phyloP scores from a whole-genome alignment of 2,113 vertebrate species.

The Ursus arctos region DNA sequence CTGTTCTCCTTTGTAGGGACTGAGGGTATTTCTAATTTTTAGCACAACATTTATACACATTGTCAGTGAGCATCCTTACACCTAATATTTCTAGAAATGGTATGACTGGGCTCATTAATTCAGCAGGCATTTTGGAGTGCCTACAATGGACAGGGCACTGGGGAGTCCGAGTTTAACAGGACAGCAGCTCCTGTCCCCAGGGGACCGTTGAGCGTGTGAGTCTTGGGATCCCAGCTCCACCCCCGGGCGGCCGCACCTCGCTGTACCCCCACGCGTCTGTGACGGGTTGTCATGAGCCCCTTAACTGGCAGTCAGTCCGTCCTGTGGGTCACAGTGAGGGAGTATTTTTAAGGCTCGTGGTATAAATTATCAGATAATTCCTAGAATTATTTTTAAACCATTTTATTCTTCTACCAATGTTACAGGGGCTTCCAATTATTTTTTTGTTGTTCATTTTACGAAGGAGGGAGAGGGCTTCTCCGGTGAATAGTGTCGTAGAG shows the following conservation, averaged over 20 bases:
- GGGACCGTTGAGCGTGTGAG: rapidly evolving
- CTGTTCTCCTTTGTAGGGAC: neutral
- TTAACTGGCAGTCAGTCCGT: neutral
- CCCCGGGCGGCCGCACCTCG: rapidly evolving
- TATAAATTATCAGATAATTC: neutral
- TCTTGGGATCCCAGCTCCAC: neutral
- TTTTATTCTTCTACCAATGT: neutral
- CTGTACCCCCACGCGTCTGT: neutral
- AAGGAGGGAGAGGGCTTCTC: neutral
- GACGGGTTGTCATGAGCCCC: neutral
- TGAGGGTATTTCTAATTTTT: neutral
- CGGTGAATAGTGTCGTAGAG: rapidly evolving
- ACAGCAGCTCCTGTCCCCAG: neutral
- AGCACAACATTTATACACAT: neutral
- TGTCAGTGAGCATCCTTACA: neutral
- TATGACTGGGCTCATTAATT: neutral
- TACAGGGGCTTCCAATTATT: neutral
- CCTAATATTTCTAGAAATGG: no score
- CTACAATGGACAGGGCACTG: rapidly evolving
- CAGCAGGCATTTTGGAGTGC: neutral
- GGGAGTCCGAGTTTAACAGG: rapidly evolving
- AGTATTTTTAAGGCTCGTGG: neutral
- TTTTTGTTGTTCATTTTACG: neutral
- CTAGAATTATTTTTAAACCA: neutral
- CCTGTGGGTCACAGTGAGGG: neutral